These are phyloP conservation scores for Epizoanthus rinbou DNA, from an alignment of 92 coral and sea anemone species.

Conservation along the genomic window DNA sequence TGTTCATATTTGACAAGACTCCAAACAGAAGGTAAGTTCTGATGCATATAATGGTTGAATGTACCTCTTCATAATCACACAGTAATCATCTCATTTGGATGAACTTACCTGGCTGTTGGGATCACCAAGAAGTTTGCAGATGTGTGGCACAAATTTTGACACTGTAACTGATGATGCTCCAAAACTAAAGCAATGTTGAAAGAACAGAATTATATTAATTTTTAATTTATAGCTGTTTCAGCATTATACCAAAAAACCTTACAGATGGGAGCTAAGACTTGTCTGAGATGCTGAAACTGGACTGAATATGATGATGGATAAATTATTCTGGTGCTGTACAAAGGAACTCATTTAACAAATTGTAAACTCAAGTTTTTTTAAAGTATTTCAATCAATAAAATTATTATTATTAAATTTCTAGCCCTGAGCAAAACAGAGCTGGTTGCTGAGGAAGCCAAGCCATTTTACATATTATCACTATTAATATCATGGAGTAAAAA, in stretches of 20 bases:
- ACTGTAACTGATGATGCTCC: slow-evolving; percentile 83
- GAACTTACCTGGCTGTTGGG: slow-evolving; percentile 91
- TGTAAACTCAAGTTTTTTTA: no score
- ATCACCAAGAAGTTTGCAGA: slow-evolving; percentile 96
- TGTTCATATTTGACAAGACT: no score
- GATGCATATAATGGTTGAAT: not conserved
- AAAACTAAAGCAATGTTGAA: slow-evolving; percentile 62
- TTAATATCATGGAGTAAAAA: no score
- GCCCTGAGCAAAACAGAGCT: no score
- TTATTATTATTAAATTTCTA: no score
- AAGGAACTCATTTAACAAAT: no score
- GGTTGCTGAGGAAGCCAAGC: no score
- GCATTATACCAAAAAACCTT: not conserved
- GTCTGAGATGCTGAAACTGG: not conserved
- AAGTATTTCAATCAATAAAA: no score
- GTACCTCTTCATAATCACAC: not conserved
- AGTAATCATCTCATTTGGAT: not conserved
- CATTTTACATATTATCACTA: no score
- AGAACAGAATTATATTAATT: not conserved
- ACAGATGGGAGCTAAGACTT: not conserved
- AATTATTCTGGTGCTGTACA: not conserved
- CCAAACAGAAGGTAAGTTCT: no score
- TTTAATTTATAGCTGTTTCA: not conserved
- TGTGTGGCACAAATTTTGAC: slow-evolving; percentile 95
- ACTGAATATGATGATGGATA: not conserved